Evolutionary conservation across 2,797 vertebrate species (phyloP).

Genomic region (Poecilia wingei): DNA sequence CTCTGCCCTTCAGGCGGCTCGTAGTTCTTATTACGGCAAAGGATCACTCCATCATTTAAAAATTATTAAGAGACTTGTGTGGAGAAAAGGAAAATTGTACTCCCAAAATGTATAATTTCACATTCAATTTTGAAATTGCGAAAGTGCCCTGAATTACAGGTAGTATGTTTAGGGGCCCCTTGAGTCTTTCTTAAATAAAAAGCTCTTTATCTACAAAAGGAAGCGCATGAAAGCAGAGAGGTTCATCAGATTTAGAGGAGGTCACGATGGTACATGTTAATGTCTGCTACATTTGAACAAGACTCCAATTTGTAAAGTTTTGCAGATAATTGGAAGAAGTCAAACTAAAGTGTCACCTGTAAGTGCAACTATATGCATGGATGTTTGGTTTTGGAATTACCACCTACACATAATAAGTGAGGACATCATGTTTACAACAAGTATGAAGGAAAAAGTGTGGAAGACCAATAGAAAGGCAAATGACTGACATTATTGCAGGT

Average conservation of each 20-base stretch:
- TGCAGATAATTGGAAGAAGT: background rate
- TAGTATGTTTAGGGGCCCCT: background rate
- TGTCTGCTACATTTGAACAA: background rate
- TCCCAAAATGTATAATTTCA: background rate
- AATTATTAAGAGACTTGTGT: background rate
- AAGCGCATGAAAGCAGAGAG: background rate
- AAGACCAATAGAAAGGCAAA: background rate
- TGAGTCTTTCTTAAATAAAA: background rate
- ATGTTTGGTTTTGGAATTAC: background rate
- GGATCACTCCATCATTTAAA: background rate
- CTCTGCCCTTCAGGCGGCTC: background rate
- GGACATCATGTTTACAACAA: background rate
- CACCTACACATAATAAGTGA: background rate
- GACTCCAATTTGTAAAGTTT: background rate
- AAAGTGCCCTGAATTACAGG: background rate
- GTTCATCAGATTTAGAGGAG: background rate
- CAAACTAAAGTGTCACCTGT: background rate
- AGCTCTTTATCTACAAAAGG: background rate
- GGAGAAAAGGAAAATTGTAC: background rate
- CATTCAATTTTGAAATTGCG: background rate
- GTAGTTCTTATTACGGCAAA: background rate
- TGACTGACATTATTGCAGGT: background rate
- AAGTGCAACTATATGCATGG: background rate
- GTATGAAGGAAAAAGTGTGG: background rate
- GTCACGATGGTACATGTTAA: background rate